Percentiles rank a stretch among this genome's conserved stretches.
Conservation (phyloP, 2,888 invertebrate species). For the Gortyna flavago region DNA sequence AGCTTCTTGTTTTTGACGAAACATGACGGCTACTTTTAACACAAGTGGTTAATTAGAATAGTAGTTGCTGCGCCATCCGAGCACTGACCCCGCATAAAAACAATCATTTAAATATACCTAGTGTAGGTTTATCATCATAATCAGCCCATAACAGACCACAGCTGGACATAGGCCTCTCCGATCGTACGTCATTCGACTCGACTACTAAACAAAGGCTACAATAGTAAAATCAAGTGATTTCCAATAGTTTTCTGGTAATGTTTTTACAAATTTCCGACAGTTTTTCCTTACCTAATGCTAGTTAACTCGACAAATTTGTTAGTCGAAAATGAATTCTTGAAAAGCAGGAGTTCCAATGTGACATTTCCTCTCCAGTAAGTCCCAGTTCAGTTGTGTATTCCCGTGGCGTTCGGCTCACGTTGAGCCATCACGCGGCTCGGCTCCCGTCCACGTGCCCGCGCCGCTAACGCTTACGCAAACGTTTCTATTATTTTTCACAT, state of each 20-base stretch:
- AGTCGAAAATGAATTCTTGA: conserved; percentile 35
- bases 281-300: conserved; percentile 30
- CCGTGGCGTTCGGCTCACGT: conserved; percentile 74
- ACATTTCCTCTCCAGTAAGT: conserved; percentile 52
- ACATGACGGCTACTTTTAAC: conserved; percentile 16
- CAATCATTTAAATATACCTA: neutral
- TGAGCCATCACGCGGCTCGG: conserved; percentile 77
- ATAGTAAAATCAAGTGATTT: neutral
- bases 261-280: neutral
- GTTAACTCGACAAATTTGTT: conserved; percentile 27
- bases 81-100: conserved; percentile 60
- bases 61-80: conserved; percentile 35
- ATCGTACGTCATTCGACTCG: neutral
- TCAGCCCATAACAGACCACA: neutral
- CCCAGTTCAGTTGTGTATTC: conserved; percentile 59
- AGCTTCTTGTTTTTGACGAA: conserved; percentile 56
- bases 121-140: neutral
- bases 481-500: conserved; percentile 73
- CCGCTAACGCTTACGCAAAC: conserved; percentile 75
- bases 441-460: conserved; percentile 70
- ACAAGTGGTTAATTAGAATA: conserved; percentile 34
- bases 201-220: neutral
- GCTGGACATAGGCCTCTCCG: neutral
- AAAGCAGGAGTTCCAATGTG: conserved; percentile 49
- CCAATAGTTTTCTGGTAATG: neutral